Evolutionary conservation across 2,888 invertebrate genomes (phyloP).

Genomic region (Tuberolachnus salignus): DNA sequence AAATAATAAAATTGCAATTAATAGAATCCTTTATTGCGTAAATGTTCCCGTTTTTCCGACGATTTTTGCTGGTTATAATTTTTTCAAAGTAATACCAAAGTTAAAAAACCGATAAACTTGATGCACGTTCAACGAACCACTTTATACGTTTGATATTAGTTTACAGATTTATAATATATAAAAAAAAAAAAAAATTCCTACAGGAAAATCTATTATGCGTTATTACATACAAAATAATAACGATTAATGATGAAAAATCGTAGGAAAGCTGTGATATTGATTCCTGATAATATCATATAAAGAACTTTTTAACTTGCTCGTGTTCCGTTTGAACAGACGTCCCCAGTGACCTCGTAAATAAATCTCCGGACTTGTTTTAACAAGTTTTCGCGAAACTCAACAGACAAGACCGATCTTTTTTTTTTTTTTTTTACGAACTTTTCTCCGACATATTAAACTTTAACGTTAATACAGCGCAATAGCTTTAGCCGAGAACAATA

Average conservation of each 20-base stretch:
- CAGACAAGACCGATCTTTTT: slow-evolving; percentile 16
- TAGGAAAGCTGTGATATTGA: neutral
- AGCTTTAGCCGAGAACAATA: slow-evolving; percentile 9
- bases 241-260: neutral
- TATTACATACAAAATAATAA: neutral
- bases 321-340: slow-evolving; percentile 19
- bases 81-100: too few relatives aligned
- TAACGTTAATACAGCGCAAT: slow-evolving; percentile 24
- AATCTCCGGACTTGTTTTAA: slow-evolving; percentile 28
- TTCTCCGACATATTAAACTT: slow-evolving; percentile 30
- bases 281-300: slow-evolving; percentile 1
- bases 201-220: neutral
- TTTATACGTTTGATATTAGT: too few relatives aligned
- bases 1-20: too few relatives aligned
- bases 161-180: neutral
- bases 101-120: neutral
- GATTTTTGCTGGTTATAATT: too few relatives aligned
- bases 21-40: too few relatives aligned
- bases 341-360: neutral
- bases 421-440: slow-evolving; percentile 16
- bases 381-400: slow-evolving; percentile 22
- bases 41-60: too few relatives aligned
- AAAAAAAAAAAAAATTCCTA: neutral
- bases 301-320: neutral
- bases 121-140: too few relatives aligned